These are phyloP conservation scores for Microdon myrmicae DNA, from an alignment of 2,888 invertebrate genomes.

Conservation along the genomic window DNA sequence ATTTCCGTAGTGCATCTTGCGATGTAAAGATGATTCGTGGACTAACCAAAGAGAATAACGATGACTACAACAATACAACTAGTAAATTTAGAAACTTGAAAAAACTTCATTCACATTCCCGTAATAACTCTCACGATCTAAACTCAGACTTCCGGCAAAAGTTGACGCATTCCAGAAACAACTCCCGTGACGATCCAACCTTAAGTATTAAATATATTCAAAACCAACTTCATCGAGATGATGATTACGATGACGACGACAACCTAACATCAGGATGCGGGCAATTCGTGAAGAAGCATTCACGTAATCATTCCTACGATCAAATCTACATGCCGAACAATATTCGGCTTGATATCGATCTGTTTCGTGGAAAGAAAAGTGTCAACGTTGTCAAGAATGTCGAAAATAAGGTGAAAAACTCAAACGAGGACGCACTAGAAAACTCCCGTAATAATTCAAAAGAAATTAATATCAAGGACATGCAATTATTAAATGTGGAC, in stretches of 20 bases:
- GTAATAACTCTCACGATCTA: slow-evolving; percentile 67
- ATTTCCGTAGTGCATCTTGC: slow-evolving; percentile 66
- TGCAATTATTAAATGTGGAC: slow-evolving; percentile 56
- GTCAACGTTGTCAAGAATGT: slow-evolving; percentile 65
- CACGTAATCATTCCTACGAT: slow-evolving; percentile 67
- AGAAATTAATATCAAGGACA: slow-evolving; percentile 60
- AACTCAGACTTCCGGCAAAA: slow-evolving; percentile 61
- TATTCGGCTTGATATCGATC: slow-evolving; percentile 66
- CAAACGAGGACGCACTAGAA: slow-evolving; percentile 61
- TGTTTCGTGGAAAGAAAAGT: slow-evolving; percentile 63
- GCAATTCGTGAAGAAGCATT: slow-evolving; percentile 65
- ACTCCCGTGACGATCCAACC: slow-evolving; percentile 63
- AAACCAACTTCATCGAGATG: slow-evolving; percentile 62
- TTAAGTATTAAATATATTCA: slow-evolving; percentile 66
- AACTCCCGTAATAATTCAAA: slow-evolving; percentile 71
- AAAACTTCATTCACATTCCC: slow-evolving; percentile 65
- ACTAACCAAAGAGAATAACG: slow-evolving; percentile 63
- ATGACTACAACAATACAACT: slow-evolving; percentile 53
- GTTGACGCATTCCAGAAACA: slow-evolving; percentile 60
- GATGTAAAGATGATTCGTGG: slow-evolving; percentile 67
- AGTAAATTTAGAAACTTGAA: slow-evolving; percentile 62
- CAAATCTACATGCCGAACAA: slow-evolving; percentile 67
- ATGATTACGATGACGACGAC: slow-evolving; percentile 62
- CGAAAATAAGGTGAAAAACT: slow-evolving; percentile 63
- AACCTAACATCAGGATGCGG: slow-evolving; percentile 63